Conservation (phyloP, 1,140 invertebrate species). For the Calosoma granatense region DNA sequence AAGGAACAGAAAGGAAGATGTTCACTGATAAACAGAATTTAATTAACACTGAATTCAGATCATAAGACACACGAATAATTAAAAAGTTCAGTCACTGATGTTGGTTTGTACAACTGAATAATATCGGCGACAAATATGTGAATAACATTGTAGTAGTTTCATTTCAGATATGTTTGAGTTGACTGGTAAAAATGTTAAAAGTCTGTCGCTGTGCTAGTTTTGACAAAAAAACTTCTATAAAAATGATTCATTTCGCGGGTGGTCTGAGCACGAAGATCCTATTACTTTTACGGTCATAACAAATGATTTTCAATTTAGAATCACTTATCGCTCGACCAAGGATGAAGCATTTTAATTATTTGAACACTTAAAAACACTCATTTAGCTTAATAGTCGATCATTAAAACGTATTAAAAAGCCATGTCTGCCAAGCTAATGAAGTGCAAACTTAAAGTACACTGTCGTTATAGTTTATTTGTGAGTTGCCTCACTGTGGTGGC, state of each 20-base stretch:
- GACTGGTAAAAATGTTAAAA: too few species aligned
- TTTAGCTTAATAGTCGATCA: neutral
- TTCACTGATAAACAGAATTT: too few species aligned
- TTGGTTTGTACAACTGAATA: too few species aligned
- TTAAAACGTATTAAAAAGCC: neutral
- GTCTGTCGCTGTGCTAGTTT: too few species aligned
- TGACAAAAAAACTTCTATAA: too few species aligned
- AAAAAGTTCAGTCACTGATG: too few species aligned
- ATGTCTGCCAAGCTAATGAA: neutral
- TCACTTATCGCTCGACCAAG: neutral
- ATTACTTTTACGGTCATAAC: neutral
- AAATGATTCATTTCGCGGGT: neutral
- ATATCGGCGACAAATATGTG: too few species aligned
- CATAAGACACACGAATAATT: too few species aligned
- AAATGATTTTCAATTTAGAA: neutral
- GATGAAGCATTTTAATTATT: neutral
- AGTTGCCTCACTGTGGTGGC: neutral
- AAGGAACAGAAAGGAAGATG: too few species aligned
- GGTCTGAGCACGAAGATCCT: neutral
- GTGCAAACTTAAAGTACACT: neutral
- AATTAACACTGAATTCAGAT: too few species aligned
- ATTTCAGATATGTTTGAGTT: too few species aligned
- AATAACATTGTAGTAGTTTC: too few species aligned
- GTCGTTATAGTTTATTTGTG: neutral
- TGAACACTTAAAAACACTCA: neutral